Conservation (phyloP, 92 coral and sea anemone species). For the Metridium senile region DNA sequence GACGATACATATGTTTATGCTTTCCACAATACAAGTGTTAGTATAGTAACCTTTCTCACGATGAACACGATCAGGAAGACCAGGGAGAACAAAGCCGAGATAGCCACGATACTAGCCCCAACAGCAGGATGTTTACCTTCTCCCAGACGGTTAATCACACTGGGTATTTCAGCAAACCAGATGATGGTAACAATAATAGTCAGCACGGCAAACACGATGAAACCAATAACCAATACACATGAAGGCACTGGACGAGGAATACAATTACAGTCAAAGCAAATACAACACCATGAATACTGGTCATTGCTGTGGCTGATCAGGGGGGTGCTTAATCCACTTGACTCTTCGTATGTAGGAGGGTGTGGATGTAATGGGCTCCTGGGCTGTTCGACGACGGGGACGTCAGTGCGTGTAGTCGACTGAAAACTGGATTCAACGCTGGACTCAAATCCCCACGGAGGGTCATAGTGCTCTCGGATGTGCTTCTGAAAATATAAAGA, state of each 20-base stretch:
- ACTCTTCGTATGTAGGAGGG: too few species aligned
- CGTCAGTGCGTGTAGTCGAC: too few species aligned
- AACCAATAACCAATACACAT: conserved; percentile 22
- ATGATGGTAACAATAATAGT: conserved; percentile 32
- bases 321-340: neutral
- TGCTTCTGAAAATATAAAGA: neutral
- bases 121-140: conserved; percentile 19
- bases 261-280: conserved; percentile 59
- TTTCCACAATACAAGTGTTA: too few species aligned
- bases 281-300: conserved; percentile 15
- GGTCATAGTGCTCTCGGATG: conserved; percentile 48
- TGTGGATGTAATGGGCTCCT: too few species aligned
- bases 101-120: conserved; percentile 43
- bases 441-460: conserved; percentile 30
- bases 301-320: neutral
- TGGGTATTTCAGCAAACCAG: conserved; percentile 52
- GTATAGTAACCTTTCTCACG: too few species aligned
- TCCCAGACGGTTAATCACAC: neutral
- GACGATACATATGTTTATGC: too few species aligned
- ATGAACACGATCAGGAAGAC: neutral
- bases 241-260: conserved; percentile 39
- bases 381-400: too few species aligned
- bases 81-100: conserved; percentile 6
- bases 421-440: conserved; percentile 39
- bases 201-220: neutral